Evolutionary conservation across 2,113 vertebrate genomes (phyloP), one percentile per base, ranked within the genome.

Genomic region (Amphiprion percula): DNA sequence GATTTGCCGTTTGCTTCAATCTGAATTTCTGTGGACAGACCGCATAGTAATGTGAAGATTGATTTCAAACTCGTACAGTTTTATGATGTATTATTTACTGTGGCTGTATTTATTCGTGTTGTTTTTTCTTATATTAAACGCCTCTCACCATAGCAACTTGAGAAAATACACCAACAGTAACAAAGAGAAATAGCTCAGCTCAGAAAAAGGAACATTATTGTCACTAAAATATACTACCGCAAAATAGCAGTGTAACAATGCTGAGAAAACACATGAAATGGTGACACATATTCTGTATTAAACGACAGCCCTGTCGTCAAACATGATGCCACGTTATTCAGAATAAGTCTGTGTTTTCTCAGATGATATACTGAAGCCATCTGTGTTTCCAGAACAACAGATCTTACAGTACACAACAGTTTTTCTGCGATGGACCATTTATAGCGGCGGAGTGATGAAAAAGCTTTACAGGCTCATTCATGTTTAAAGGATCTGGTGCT

Each of bases 361-460:
- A 33, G 61, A 59, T 79, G 66, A 80, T 68, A 37, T 61, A 47
- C 53, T 73, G 53, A 77, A 72, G 63, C 69, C 64, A 77, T 80
- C 70, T 81, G 63, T 81, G 76, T 68, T 66, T 68, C 68, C 82
- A 80, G 60, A 85, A 78, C 74, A 77, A 69, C 77, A 75, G 65
- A 77, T 79, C 72, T 24, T 39, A 41, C 26, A 28, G 63, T 21
- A 70, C 74, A 74, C 65, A 61, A 39, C 26, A 49, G 60, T 52
- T 55, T 70, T 49, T 60, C 53, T 65, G 41, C 33, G 58, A 39
- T 37, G 19, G 12, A 39, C 54, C 46, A 23, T 80, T 75, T 52
- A 69, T 52, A 46, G 62, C 50, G 39, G 53, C 37, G 21, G 50
- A 21, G 23, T 52, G 53, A 80, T 61, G 30, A 33, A 72, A 79